Conservation (phyloP, 2,888 invertebrate species). For the Volucella inflata region DNA sequence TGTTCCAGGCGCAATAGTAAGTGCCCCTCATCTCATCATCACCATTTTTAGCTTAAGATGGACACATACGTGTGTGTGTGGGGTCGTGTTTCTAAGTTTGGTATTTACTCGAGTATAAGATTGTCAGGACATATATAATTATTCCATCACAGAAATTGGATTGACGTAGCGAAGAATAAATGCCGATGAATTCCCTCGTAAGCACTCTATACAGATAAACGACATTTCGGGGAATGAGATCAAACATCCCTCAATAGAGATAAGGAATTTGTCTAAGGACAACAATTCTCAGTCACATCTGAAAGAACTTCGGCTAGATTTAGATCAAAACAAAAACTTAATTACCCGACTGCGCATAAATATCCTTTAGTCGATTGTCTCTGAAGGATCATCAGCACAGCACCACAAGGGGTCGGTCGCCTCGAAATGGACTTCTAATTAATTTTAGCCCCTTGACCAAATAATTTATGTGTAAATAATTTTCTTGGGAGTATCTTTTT, state of each 20-base stretch:
- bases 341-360: constrained; percentile 43
- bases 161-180: constrained; percentile 28
- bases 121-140: constrained; percentile 40
- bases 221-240: constrained; percentile 36
- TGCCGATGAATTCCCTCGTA: too few relatives aligned
- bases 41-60: constrained; percentile 20
- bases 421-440: constrained; percentile 55
- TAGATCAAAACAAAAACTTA: constrained; percentile 23
- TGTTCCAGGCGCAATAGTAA: neutral
- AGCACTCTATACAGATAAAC: neutral
- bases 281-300: constrained; percentile 60
- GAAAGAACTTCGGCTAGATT: constrained; percentile 22
- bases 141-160: constrained; percentile 57
- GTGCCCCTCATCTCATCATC: constrained; percentile 2
- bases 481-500: constrained; percentile 63
- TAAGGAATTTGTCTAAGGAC: constrained; percentile 57
- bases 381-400: constrained; percentile 48
- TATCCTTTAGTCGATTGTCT: constrained; percentile 45
- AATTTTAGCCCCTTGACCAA: constrained; percentile 71
- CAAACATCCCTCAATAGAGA: constrained; percentile 56
- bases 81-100: neutral
- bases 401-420: neutral
- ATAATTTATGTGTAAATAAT: constrained; percentile 73
- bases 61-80: neutral
- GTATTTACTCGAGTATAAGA: constrained; percentile 12